A percentile compares a stretch with the other conserved stretches of the same genome.
Evolutionary conservation across 1,140 invertebrate species (phyloP).

Genomic region (Drosophila hydei): DNA sequence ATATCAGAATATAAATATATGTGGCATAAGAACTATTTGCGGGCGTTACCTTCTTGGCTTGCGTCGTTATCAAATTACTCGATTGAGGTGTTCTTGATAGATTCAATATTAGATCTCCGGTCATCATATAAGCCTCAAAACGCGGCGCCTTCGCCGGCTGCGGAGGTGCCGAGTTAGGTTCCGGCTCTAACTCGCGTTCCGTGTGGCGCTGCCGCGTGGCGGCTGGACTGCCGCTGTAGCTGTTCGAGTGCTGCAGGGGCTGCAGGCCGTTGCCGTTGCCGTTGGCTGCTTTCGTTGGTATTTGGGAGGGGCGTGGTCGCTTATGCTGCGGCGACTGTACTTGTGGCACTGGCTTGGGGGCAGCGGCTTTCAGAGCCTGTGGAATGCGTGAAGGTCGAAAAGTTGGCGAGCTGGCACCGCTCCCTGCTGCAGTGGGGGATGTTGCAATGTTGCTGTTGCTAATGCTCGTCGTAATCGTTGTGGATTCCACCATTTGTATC

Average conservation of each 20-base stretch:
- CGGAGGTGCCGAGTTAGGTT: constrained; percentile 78
- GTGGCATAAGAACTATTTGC: background rate
- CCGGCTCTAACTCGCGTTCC: constrained; percentile 55
- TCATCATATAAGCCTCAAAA: constrained; percentile 98
- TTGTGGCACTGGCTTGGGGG: constrained; percentile 62
- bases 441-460: constrained; percentile 44
- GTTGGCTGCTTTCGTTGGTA: constrained; percentile 81
- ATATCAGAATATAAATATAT: background rate
- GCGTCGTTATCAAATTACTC: constrained; percentile 86
- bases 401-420: constrained; percentile 71
- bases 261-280: constrained; percentile 57
- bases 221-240: constrained; percentile 74
- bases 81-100: constrained; percentile 91
- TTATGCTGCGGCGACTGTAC: constrained; percentile 80
- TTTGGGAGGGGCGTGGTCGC: constrained; percentile 79
- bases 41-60: constrained; percentile 86
- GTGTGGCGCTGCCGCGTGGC: constrained; percentile 53
- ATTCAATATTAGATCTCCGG: constrained; percentile 97
- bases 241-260: constrained; percentile 75
- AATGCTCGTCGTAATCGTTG: constrained; percentile 54
- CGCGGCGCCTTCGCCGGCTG: constrained; percentile 85
- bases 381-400: constrained; percentile 83
- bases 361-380: constrained; percentile 70
- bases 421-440: constrained; percentile 46
- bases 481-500: constrained; percentile 73